Percentiles rank a stretch among this genome's conserved stretches.
These are phyloP conservation scores for Xiphophorus birchmanni DNA, from an alignment of 2,797 vertebrate genomes.

Conservation along the genomic window DNA sequence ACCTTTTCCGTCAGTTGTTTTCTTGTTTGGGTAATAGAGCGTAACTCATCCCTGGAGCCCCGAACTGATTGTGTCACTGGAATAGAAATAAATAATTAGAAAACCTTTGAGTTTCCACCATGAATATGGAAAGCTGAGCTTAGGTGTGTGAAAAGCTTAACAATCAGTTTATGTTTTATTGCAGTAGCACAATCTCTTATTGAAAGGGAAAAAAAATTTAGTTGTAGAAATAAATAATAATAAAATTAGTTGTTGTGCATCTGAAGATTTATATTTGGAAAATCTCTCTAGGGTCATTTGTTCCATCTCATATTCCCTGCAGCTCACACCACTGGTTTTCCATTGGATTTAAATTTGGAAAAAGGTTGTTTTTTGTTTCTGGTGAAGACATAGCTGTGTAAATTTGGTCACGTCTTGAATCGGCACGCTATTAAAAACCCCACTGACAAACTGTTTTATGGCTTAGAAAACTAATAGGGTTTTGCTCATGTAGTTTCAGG, in stretches of 20 bases:
- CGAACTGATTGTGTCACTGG: conserved; percentile 30
- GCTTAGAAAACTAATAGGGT: background rate
- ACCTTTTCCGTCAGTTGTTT: conserved; percentile 43
- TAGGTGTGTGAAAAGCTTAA: background rate
- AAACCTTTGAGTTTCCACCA: background rate
- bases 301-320: background rate
- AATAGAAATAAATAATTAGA: conserved; percentile 6
- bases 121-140: conserved; percentile 19
- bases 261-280: background rate
- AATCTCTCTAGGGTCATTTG: background rate
- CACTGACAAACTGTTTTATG: background rate
- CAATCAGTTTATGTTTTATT: background rate
- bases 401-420: background rate
- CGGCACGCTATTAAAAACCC: background rate
- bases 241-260: background rate
- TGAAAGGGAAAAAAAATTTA: background rate
- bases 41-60: conserved; percentile 11
- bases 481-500: background rate
- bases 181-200: background rate
- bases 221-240: background rate
- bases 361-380: background rate
- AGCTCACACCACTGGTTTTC: background rate
- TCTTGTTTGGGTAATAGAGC: conserved; percentile 15
- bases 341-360: background rate
- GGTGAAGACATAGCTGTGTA: background rate